phyloP scores from a whole-genome alignment of 2,888 invertebrate species.

The Hypomecis punctinalis region DNA sequence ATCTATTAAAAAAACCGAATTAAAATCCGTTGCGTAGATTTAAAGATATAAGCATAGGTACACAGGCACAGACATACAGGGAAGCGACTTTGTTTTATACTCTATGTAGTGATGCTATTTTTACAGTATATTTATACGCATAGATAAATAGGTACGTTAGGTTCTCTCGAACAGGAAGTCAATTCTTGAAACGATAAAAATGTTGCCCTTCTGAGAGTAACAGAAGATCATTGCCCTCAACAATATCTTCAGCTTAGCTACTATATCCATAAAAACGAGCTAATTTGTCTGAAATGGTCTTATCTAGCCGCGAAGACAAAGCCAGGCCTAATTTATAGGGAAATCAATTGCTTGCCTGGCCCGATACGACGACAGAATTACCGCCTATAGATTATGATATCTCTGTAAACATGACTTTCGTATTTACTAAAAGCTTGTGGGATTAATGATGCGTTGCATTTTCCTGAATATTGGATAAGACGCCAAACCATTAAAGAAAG shows the following conservation, averaged over 20 bases:
- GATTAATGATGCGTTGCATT: not conserved
- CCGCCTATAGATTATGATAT: constrained; percentile 8
- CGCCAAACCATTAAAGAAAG: not conserved
- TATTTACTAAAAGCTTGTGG: not conserved
- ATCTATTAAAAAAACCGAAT: too few species aligned
- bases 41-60: too few species aligned
- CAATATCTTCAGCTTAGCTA: not conserved
- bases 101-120: too few species aligned
- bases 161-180: too few species aligned
- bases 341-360: constrained; percentile 27
- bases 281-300: constrained; percentile 31
- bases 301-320: constrained; percentile 32
- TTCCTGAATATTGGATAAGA: not conserved
- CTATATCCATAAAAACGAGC: constrained; percentile 14
- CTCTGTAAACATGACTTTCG: not conserved
- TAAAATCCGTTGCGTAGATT: too few species aligned
- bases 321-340: constrained; percentile 35
- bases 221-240: not conserved
- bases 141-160: too few species aligned
- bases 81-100: too few species aligned
- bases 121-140: too few species aligned
- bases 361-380: constrained; percentile 20
- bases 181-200: not conserved
- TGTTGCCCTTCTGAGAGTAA: not conserved
- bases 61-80: too few species aligned